These are phyloP conservation scores for Sussaba pulchella DNA, from an alignment of 2,888 invertebrate species.

Conservation along the genomic window DNA sequence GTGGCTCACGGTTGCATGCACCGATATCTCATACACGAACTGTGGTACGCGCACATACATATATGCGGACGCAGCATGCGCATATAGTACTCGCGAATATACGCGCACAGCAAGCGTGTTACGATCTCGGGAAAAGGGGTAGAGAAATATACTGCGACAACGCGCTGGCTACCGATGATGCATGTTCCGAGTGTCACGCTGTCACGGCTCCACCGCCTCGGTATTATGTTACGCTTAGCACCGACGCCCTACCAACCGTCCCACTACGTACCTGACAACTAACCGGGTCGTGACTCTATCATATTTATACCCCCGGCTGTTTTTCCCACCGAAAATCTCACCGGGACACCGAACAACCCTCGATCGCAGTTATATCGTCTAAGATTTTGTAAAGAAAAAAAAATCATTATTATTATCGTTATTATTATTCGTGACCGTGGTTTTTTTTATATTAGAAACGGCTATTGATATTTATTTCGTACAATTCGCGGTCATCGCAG, in stretches of 20 bases:
- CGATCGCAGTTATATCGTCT: neutral
- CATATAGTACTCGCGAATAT: neutral
- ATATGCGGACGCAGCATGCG: neutral
- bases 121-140: conserved; percentile 58
- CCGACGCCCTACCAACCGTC: conserved; percentile 46
- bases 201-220: conserved; percentile 66
- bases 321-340: conserved; percentile 69
- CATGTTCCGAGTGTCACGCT: conserved; percentile 74
- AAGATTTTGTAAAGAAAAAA: neutral
- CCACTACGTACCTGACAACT: conserved; percentile 54
- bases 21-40: conserved; percentile 38
- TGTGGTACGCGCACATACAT: neutral
- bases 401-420: neutral
- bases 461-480: neutral
- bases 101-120: conserved; percentile 50
- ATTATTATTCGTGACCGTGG: neutral
- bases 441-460: no score
- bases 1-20: conserved; percentile 28
- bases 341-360: conserved; percentile 59
- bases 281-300: conserved; percentile 76
- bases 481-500: no score
- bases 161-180: conserved; percentile 81
- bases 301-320: conserved; percentile 76
- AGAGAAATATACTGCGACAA: conserved; percentile 79
- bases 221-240: conserved; percentile 72